Evolutionary conservation across 1,140 invertebrate genomes (phyloP).

Genomic region (Nasonia vitripennis): DNA sequence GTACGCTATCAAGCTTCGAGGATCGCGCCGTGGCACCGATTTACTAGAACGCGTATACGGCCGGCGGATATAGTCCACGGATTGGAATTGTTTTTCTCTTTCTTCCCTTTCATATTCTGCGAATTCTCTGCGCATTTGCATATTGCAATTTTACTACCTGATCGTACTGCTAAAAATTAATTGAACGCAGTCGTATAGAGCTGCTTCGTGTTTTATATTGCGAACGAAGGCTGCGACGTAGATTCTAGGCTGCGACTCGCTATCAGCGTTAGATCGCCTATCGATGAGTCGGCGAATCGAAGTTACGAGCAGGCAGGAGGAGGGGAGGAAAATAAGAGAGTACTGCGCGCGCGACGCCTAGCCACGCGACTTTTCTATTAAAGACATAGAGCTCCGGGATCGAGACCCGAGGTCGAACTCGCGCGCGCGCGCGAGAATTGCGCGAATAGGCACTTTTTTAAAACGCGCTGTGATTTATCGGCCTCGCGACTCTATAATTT

Average conservation of each 20-base stretch:
- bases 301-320: background rate
- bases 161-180: constrained; percentile 1
- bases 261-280: constrained; percentile 5
- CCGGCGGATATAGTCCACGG: background rate
- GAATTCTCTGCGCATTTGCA: background rate
- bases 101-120: background rate
- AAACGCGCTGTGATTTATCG: constrained; percentile 51
- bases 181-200: background rate
- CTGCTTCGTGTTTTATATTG: background rate
- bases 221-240: background rate
- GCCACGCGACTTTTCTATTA: constrained; percentile 50
- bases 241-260: background rate
- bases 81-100: background rate
- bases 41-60: background rate
- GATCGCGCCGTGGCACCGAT: constrained; percentile 23
- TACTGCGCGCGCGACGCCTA: background rate
- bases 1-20: background rate
- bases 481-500: constrained; percentile 47
- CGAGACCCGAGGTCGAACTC: constrained; percentile 25
- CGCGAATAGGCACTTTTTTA: constrained; percentile 37
- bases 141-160: background rate
- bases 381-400: background rate
- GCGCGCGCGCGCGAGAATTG: background rate
- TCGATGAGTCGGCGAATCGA: constrained; percentile 36
- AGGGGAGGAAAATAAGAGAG: background rate